Base-by-base conservation (phyloP, 2,113 vertebrate species). In the Silurus meridionalis region DNA sequence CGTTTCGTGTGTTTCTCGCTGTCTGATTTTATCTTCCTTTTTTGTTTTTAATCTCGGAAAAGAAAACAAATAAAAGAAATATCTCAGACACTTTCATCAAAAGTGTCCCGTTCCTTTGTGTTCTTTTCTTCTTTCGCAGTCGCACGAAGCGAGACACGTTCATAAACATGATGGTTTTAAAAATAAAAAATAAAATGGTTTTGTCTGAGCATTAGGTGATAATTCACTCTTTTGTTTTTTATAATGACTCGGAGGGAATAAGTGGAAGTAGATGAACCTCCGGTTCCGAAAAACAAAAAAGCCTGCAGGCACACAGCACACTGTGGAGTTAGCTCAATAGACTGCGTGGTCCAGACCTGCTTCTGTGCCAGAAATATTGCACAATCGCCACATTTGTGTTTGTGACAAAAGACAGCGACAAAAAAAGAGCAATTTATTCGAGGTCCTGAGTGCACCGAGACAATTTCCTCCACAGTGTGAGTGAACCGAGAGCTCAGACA, bases 161-260 rank as follows among this genome's bases (percentile, higher is more conserved):
- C 93, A 91, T 94, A 93, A 95, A 95, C 87, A 93, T 94, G 94
- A 94, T 57, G 55, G 19, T 19, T 61, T 95, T 95, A 94, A 23
- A 2, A n/a, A 13, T 0, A 14, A 28, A 67, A 67, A 67, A 67
- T 7, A 10, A 66, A 66, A 8, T n/a, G 1, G 5, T 64, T 28
- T 10, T 89, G 86, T 88, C 71, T n/a, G n/a, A 13, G 0, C 17
- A 46, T 72, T 46, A 53, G 48, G 25, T 53, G 10, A 23, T 25
- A 57, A 13, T 78, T 37, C 21, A 53, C 13, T 14, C n/a, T 48
- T 63, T 80, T 81, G 48, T 50, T 79, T 48, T 74, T 48, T 64
- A 25, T 8, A 50, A 50, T 57, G 64, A 14, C 23, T 85, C 82
- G 52, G 9, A 52, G 28, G 81, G 57, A 46, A 48, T 58, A 23